Evolutionary conservation across 2,113 vertebrate genomes (phyloP).

Genomic region (Oreochromis tanganicae): DNA sequence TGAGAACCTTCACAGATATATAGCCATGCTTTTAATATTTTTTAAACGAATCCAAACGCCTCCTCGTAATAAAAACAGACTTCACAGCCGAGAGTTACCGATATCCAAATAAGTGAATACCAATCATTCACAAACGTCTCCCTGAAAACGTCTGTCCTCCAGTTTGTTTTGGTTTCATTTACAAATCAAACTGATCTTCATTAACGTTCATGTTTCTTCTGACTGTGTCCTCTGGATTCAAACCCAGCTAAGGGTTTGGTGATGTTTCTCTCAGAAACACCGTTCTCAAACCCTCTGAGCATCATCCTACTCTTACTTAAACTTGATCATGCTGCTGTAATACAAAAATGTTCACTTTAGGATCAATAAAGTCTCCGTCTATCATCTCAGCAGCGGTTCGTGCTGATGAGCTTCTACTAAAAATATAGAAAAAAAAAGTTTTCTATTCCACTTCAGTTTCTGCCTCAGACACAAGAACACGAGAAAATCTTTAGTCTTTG

Average conservation of each 20-base stretch:
- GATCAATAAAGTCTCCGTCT: neutral
- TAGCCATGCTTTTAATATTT: neutral
- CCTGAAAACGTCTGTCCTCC: neutral
- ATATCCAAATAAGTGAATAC: neutral
- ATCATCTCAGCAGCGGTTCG: neutral
- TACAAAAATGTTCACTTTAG: neutral
- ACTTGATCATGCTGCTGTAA: neutral
- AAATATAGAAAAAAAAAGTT: neutral
- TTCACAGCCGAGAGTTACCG: neutral
- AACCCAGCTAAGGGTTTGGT: neutral
- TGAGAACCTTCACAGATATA: too few species aligned
- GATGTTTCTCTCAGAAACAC: neutral
- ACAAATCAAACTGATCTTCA: neutral
- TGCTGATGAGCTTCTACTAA: neutral
- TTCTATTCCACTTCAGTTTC: neutral
- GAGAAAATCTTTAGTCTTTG: neutral
- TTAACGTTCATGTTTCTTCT: neutral
- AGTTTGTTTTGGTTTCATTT: neutral
- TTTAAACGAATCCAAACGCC: neutral
- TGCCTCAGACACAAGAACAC: neutral
- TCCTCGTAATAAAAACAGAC: neutral
- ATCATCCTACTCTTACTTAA: neutral
- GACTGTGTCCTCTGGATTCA: neutral
- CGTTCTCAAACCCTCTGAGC: neutral
- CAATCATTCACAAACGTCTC: neutral